A percentile compares a stretch with the other conserved stretches of the same genome.
Conservation (phyloP, 2,888 invertebrate genomes). For the Epirrita christyi region DNA sequence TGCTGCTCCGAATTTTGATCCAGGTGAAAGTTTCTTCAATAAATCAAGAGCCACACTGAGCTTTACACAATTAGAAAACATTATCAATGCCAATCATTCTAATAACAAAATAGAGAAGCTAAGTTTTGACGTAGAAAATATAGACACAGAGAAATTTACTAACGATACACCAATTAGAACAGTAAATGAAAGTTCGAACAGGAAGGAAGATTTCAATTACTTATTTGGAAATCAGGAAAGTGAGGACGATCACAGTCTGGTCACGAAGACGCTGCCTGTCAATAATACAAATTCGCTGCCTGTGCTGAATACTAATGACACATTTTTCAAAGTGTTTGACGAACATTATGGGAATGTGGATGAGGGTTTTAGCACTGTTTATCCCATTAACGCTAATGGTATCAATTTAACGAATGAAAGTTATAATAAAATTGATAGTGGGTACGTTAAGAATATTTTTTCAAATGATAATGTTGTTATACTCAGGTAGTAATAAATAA, state of each 20-base stretch:
- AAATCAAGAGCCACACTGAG: constrained; percentile 15
- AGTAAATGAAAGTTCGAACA: constrained; percentile 13
- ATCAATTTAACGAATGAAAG: not conserved
- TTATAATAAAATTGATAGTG: not conserved
- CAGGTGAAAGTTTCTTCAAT: constrained; percentile 52
- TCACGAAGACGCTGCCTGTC: constrained; percentile 34
- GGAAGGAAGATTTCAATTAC: constrained; percentile 25
- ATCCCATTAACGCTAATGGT: not conserved
- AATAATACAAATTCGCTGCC: constrained; percentile 25
- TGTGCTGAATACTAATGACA: constrained; percentile 26
- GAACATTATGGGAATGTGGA: constrained; percentile 1
- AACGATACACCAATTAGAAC: constrained; percentile 30
- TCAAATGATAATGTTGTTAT: constrained; percentile 33
- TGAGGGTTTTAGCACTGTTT: constrained; percentile 3
- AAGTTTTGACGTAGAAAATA: constrained; percentile 41
- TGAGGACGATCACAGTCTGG: constrained; percentile 30
- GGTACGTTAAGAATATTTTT: not conserved
- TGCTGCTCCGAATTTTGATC: constrained; percentile 53
- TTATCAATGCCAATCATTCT: constrained; percentile 43
- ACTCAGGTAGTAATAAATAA: constrained; percentile 31
- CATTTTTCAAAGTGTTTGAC: constrained; percentile 13
- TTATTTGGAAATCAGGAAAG: constrained; percentile 41
- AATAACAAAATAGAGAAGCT: constrained; percentile 29
- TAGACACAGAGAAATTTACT: constrained; percentile 45
- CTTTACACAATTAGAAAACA: constrained; percentile 52